Base-by-base conservation (phyloP, 1,140 invertebrate genomes). In the Aphelenchoides fujianensis region DNA sequence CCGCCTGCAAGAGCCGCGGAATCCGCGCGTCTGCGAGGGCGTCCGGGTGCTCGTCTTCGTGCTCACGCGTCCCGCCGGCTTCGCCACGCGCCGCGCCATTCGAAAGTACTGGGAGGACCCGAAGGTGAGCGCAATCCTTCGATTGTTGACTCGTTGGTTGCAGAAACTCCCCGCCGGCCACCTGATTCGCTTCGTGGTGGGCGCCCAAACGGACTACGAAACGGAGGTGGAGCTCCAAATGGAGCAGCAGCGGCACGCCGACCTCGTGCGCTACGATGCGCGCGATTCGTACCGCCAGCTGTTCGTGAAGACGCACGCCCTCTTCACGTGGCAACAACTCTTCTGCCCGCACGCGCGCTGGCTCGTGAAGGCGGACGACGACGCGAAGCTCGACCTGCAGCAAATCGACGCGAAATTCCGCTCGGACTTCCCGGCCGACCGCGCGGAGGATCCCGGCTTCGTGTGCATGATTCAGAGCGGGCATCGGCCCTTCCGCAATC, bases 141-240 rank as follows among this genome's bases (percentile, higher is more conserved):
- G n/a, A n/a, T n/a, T n/a, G n/a, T n/a, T n/a, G n/a, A n/a, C n/a
- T n/a, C n/a, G n/a, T n/a, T n/a, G n/a, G n/a, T n/a, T n/a, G n/a
- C n/a, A 61, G 57, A n/a, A 61, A 1, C 19, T 61, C 36, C 57
- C 57, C 28, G n/a, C 16, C 57, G 57, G 27, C 57, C 36, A n/a
- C 27, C 27, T n/a, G 16, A n/a, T 19, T 27, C 57, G 27, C 16
- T 61, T 61, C 28, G 16, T 61, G 19, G 16, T 61, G 16, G 57
- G 57, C 57, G 57, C 28, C 16, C 57, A n/a, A 1, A 61, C 57
- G 1, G 57, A 61, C n/a, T 19, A 61, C n/a, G 28, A n/a, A 27
- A 30, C 57, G 1, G 57, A 61, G 2, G 16, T 30, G 2, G 28
- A 19, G 16, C 36, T 61, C 27, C 2, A 19, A 1, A 34, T 19